A percentile compares a stretch with the other conserved stretches of the same genome.
phyloP scores from a whole-genome alignment of 2,113 vertebrate genomes.

The Planiliza haematocheilus region DNA sequence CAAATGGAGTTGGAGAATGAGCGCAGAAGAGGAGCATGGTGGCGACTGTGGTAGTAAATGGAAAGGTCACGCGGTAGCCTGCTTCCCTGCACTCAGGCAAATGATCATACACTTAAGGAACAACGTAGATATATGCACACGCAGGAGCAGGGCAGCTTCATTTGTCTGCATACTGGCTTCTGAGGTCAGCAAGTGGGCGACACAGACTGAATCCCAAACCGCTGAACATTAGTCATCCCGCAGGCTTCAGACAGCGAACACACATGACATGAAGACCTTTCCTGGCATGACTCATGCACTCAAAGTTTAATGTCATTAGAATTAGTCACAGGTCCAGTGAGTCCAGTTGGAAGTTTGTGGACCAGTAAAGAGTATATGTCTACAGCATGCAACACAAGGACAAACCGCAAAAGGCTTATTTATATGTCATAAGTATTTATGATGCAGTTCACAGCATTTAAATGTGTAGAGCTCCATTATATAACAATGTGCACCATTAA shows the following conservation, averaged over 20 bases:
- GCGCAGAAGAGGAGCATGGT: not conserved
- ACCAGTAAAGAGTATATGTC: too few relatives aligned
- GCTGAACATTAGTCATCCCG: conserved; percentile 35
- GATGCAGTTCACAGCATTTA: not conserved
- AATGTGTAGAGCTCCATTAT: not conserved
- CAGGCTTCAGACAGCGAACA: not conserved
- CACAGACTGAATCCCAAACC: conserved; percentile 5
- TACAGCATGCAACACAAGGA: not conserved
- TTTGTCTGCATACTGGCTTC: not conserved
- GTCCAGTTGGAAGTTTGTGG: not conserved
- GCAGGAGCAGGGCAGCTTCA: not conserved
- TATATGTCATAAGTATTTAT: too few relatives aligned
- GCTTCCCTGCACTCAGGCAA: too few relatives aligned
- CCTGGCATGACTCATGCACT: conserved; percentile 23
- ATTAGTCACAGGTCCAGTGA: conserved; percentile 22
- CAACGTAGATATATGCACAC: not conserved
- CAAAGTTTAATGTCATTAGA: conserved; percentile 25
- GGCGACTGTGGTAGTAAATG: conserved; percentile 1
- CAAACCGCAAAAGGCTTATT: not conserved
- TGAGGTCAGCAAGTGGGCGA: conserved; percentile 36
- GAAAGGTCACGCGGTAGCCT: conserved; percentile 8
- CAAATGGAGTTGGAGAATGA: conserved; percentile 21
- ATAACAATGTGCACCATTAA: too few relatives aligned
- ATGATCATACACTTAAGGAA: not conserved
- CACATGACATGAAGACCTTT: conserved; percentile 39